These are phyloP conservation scores for Nothobranchius kuhntae DNA, from an alignment of 2,113 vertebrate genomes.

Conservation along the genomic window DNA sequence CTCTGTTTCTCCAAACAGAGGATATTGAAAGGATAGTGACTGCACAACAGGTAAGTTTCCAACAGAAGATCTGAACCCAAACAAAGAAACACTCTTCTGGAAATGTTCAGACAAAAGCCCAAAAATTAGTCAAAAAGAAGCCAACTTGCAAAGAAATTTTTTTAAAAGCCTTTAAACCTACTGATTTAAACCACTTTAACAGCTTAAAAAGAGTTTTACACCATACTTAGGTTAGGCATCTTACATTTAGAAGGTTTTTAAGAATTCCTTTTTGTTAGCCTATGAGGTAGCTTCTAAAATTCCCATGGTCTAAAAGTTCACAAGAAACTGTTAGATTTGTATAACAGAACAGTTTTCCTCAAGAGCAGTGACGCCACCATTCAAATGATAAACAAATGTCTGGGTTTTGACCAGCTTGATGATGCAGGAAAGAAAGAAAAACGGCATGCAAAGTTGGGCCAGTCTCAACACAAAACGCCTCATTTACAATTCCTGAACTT, in stretches of 20 bases:
- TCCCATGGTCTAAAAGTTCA: too few relatives aligned
- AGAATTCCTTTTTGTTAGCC: not conserved
- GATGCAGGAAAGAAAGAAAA: conserved; percentile 9
- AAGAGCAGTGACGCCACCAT: conserved; percentile 23
- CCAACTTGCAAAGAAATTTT: too few relatives aligned
- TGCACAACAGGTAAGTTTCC: too few relatives aligned
- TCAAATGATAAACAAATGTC: conserved; percentile 73
- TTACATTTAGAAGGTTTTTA: not conserved
- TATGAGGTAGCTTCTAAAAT: not conserved
- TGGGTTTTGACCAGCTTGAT: not conserved
- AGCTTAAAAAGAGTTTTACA: not conserved
- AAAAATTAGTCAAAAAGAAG: too few relatives aligned
- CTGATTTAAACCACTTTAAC: not conserved
- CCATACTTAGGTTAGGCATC: not conserved
- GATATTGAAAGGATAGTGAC: too few relatives aligned
- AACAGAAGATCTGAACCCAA: too few relatives aligned
- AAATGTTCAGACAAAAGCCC: too few relatives aligned
- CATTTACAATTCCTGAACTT: conserved; percentile 24
- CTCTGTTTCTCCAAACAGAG: too few relatives aligned
- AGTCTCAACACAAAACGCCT: not conserved
- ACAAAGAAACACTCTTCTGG: too few relatives aligned
- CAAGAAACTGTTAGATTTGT: too few relatives aligned
- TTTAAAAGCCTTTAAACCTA: too few relatives aligned
- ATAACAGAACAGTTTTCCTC: not conserved
- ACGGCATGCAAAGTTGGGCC: conserved; percentile 41